Conservation (phyloP, 1,140 invertebrate genomes). For the Bombus balteatus region DNA sequence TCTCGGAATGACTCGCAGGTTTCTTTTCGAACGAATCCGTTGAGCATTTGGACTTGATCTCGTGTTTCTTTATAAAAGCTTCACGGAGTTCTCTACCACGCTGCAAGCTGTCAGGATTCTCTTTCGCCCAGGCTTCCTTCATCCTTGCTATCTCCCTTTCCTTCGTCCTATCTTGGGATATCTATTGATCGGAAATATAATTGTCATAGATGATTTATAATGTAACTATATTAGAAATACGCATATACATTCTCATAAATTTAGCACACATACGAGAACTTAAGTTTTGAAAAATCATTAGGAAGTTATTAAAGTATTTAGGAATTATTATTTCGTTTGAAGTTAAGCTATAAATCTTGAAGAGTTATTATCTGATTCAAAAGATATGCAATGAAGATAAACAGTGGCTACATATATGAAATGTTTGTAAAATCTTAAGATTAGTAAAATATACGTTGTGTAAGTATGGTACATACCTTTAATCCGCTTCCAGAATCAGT, state of each 20-base stretch:
- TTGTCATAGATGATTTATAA: not conserved
- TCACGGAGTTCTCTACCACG: constrained; percentile 63
- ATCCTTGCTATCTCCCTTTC: constrained; percentile 58
- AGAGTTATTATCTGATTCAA: too few relatives aligned
- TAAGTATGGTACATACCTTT: constrained; percentile 32
- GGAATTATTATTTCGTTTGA: too few relatives aligned
- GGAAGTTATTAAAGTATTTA: too few relatives aligned
- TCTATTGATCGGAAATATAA: not conserved
- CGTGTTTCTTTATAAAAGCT: constrained; percentile 48
- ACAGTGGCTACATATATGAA: too few relatives aligned
- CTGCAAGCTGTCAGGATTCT: constrained; percentile 60
- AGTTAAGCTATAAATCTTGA: too few relatives aligned
- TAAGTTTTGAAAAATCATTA: not conserved
- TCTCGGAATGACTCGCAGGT: too few relatives aligned
- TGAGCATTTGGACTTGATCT: not conserved
- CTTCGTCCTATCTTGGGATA: constrained; percentile 62
- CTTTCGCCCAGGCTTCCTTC: constrained; percentile 67
- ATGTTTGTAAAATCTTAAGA: too few relatives aligned
- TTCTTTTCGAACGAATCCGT: not conserved
- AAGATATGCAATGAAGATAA: not conserved
- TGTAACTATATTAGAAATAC: too few relatives aligned
- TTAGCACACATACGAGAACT: too few relatives aligned
- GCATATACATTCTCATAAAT: too few relatives aligned
- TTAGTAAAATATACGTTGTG: not conserved
- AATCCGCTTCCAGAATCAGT: constrained; percentile 38